These are phyloP conservation scores for Catotricha subobsoleta DNA, from an alignment of 2,888 invertebrate genomes.

Conservation along the genomic window DNA sequence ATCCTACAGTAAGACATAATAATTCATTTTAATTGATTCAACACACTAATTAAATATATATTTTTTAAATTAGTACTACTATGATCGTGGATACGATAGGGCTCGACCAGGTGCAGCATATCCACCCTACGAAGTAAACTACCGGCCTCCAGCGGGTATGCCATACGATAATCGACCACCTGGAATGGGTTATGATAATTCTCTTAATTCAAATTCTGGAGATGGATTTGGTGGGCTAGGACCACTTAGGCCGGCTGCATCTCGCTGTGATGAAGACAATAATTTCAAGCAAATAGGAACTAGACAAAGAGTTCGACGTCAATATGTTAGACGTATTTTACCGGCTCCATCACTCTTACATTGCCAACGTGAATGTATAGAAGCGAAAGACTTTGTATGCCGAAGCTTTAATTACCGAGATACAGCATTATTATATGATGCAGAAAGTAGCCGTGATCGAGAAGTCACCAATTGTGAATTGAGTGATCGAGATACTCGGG, in stretches of 20 bases:
- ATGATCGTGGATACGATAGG: slow-evolving; percentile 7
- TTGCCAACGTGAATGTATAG: slow-evolving; percentile 71
- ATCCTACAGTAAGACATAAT: not conserved
- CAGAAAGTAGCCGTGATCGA: slow-evolving; percentile 37
- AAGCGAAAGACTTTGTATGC: slow-evolving; percentile 66
- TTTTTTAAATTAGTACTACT: not conserved
- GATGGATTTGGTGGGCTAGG: slow-evolving; percentile 24
- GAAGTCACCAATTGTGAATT: slow-evolving; percentile 57
- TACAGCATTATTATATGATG: slow-evolving; percentile 22
- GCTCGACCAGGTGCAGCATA: slow-evolving; percentile 14
- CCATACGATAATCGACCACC: not conserved
- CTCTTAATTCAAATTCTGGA: slow-evolving; percentile 23
- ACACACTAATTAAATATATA: not conserved
- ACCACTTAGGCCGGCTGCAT: slow-evolving; percentile 27
- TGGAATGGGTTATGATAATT: slow-evolving; percentile 20
- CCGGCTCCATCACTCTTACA: slow-evolving; percentile 56
- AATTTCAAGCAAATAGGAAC: slow-evolving; percentile 67
- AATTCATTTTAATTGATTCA: not conserved
- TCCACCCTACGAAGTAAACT: slow-evolving; percentile 23
- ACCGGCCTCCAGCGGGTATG: slow-evolving; percentile 19
- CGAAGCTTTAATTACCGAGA: slow-evolving; percentile 75
- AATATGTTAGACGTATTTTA: slow-evolving; percentile 55
- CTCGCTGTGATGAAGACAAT: slow-evolving; percentile 61
- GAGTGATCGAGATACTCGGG: slow-evolving; percentile 69
- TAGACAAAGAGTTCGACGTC: slow-evolving; percentile 58